Percentiles rank a stretch among this genome's conserved stretches.
Evolutionary conservation across 2,888 invertebrate genomes (phyloP).

Genomic region (Lymantria monacha): DNA sequence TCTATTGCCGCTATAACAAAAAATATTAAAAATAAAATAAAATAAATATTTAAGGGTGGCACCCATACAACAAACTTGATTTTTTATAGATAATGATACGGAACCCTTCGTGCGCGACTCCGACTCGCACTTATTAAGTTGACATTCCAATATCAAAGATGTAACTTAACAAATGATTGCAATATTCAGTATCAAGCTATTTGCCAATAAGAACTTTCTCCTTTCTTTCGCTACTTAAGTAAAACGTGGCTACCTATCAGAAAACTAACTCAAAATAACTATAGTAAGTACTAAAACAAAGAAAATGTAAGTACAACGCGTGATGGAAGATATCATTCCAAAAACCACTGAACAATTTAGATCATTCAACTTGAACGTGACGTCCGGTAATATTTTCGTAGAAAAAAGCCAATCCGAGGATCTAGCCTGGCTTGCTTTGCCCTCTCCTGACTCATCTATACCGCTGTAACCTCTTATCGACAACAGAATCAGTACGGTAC

Average conservation of each 20-base stretch:
- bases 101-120: no score
- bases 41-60: no score
- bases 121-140: no score
- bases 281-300: slow-evolving; percentile 3
- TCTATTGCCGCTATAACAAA: no score
- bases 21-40: no score
- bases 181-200: no score
- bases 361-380: slow-evolving; percentile 74
- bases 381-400: slow-evolving; percentile 56
- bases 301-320: slow-evolving; percentile 19
- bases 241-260: slow-evolving; percentile 12
- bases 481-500: slow-evolving; percentile 55
- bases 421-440: slow-evolving; percentile 41
- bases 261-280: slow-evolving; percentile 15
- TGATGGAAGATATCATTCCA: slow-evolving; percentile 33
- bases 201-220: slow-evolving; percentile 1
- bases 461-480: slow-evolving; percentile 51
- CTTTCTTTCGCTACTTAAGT: background rate
- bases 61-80: no score
- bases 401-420: slow-evolving; percentile 49
- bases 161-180: no score
- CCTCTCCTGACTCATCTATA: slow-evolving; percentile 53
- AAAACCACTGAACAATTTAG: slow-evolving; percentile 57
- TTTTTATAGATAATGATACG: no score
- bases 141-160: no score